phyloP scores from a whole-genome alignment of 2,113 vertebrate genomes.

The Ammospiza nelsoni region DNA sequence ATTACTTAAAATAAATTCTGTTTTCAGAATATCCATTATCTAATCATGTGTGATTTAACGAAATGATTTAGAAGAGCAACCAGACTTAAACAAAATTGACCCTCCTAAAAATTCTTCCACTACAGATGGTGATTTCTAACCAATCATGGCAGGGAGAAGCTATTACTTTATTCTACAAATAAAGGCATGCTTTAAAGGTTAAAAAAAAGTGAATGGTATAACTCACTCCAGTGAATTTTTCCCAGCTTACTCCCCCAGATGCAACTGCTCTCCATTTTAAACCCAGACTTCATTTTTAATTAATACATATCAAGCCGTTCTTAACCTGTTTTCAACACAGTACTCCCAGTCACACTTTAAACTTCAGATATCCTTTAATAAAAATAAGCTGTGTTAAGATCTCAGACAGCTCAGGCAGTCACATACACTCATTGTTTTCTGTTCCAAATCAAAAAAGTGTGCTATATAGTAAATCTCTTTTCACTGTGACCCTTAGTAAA shows the following conservation, averaged over 20 bases:
- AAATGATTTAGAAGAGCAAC: not conserved
- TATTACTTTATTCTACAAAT: conserved; percentile 2
- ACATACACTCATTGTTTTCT: conserved; percentile 46
- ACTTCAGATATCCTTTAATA: conserved; percentile 60
- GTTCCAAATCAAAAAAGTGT: conserved; percentile 32
- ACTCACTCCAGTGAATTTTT: conserved; percentile 19
- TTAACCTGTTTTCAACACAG: conserved; percentile 50
- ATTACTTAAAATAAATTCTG: not conserved
- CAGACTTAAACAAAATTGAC: not conserved
- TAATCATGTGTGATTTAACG: not conserved
- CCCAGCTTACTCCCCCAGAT: not conserved
- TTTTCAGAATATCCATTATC: not conserved
- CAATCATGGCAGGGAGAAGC: not conserved
- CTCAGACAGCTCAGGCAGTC: conserved; percentile 15
- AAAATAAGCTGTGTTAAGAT: conserved; percentile 56
- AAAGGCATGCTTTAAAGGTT: not conserved
- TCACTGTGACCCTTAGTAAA: not conserved
- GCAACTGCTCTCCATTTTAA: conserved; percentile 17
- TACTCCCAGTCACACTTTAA: conserved; percentile 49
- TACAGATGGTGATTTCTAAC: not conserved
- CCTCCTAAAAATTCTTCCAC: not conserved
- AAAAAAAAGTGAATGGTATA: conserved; percentile 6
- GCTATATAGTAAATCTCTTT: conserved; percentile 38
- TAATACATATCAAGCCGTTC: conserved; percentile 41
- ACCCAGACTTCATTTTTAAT: conserved; percentile 53